These are phyloP conservation scores for Timandra comae DNA, from an alignment of 2,888 invertebrate species.

Conservation along the genomic window DNA sequence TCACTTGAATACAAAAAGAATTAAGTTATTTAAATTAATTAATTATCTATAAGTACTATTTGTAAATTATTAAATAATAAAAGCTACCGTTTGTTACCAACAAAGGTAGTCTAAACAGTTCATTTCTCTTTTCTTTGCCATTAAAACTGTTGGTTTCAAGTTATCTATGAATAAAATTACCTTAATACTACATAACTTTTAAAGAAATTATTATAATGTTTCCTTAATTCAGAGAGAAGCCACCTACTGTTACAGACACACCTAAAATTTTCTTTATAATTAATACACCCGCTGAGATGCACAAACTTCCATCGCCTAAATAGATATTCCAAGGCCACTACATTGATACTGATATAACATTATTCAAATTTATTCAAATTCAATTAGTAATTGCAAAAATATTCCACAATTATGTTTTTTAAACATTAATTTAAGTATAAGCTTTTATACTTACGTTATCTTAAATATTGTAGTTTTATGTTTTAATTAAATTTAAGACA, in stretches of 20 bases:
- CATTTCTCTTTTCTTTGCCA: conserved; percentile 7
- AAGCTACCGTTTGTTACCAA: conserved; percentile 1
- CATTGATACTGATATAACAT: no score
- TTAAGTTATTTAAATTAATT: no score
- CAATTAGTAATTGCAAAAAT: conserved; percentile 16
- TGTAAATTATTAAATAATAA: no score
- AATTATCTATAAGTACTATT: no score
- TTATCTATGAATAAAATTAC: conserved; percentile 17
- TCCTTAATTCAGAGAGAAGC: conserved; percentile 32
- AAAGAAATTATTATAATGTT: conserved; percentile 25
- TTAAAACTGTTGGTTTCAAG: conserved; percentile 9
- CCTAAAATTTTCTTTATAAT: conserved; percentile 26
- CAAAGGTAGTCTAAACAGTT: conserved; percentile 2
- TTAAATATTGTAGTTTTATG: no score
- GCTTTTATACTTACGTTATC: no score
- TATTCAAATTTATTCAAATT: conserved; percentile 18
- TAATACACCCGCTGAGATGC: conserved; percentile 31
- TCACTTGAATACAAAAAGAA: no score
- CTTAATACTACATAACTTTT: conserved; percentile 13
- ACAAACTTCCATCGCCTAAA: conserved; percentile 10
- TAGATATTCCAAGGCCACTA: conserved; percentile 9
- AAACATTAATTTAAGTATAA: neutral
- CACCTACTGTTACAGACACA: conserved; percentile 33
- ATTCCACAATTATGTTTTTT: neutral
- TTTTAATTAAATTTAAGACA: no score